phyloP scores from a whole-genome alignment of 2,113 vertebrate species.

The Dicerorhinus sumatrensis region DNA sequence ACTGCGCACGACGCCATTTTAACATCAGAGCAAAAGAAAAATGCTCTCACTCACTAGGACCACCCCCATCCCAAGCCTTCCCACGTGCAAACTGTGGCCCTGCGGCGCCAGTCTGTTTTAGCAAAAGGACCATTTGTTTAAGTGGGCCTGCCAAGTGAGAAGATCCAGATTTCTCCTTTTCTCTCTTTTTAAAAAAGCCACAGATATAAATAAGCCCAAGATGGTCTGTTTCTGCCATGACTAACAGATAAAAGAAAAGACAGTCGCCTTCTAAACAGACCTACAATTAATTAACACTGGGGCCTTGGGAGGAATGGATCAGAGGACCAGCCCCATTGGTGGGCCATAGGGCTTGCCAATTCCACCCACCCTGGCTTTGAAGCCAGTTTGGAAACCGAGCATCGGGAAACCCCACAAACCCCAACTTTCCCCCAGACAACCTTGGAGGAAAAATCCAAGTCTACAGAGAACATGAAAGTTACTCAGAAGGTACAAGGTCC shows the following conservation, averaged over 20 bases:
- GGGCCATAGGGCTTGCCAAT: neutral
- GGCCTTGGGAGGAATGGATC: neutral
- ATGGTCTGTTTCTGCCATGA: constrained; percentile 52
- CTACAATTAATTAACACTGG: neutral
- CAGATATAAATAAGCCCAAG: constrained; percentile 48
- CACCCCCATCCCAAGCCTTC: neutral
- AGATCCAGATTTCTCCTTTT: constrained; percentile 31
- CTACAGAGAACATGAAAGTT: neutral
- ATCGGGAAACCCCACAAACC: neutral
- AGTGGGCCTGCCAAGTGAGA: constrained; percentile 18
- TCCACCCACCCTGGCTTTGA: neutral
- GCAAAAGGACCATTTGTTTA: constrained; percentile 52
- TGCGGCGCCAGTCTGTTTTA: neutral
- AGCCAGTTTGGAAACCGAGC: neutral
- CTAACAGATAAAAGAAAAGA: neutral
- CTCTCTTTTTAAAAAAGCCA: constrained; percentile 38
- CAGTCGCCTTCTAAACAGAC: neutral
- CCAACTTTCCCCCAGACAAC: neutral
- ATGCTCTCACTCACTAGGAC: neutral
- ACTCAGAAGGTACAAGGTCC: neutral
- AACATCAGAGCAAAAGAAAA: neutral
- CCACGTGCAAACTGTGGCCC: neutral
- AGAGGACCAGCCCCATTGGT: neutral
- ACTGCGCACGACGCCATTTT: neutral
- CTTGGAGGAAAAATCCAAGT: neutral